A percentile compares a stretch with the other conserved stretches of the same genome.
phyloP scores from a whole-genome alignment of 2,797 vertebrate species.

The Lindbergichthys nudifrons region DNA sequence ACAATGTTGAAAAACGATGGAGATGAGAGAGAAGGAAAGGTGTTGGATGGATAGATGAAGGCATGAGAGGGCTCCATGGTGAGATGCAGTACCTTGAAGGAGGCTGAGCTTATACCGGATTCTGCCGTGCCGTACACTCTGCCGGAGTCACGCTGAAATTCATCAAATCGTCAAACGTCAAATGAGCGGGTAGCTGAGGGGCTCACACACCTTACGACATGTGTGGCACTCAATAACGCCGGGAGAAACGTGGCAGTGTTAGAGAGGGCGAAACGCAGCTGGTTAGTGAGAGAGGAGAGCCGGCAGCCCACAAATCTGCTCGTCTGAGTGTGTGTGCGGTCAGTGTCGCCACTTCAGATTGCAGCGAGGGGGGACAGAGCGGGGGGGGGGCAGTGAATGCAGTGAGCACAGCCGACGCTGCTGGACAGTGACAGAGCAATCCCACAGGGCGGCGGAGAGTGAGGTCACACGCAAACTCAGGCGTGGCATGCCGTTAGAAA shows the following conservation, averaged over 20 bases:
- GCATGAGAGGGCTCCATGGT: constrained; percentile 64
- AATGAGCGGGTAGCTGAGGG: constrained; percentile 60
- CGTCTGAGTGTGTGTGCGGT: constrained; percentile 37
- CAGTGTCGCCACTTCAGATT: constrained; percentile 49
- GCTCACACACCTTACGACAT: constrained; percentile 70
- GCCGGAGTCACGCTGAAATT: constrained; percentile 88
- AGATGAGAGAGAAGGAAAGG: constrained; percentile 33
- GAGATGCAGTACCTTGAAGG: constrained; percentile 88
- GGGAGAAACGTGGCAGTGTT: constrained; percentile 66
- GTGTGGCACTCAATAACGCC: constrained; percentile 66
- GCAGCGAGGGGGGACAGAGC: constrained; percentile 26
- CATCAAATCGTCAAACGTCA: constrained; percentile 84
- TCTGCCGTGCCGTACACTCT: constrained; percentile 89
- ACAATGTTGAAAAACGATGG: constrained; percentile 18
- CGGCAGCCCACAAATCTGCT: constrained; percentile 56
- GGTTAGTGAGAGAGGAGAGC: constrained; percentile 76
- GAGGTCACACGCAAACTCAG: constrained; percentile 73
- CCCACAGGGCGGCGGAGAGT: constrained; percentile 58
- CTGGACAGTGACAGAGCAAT: constrained; percentile 67
- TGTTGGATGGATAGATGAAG: constrained; percentile 48
- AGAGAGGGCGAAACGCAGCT: constrained; percentile 71
- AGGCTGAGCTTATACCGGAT: constrained; percentile 91
- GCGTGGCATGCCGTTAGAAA: constrained; percentile 81
- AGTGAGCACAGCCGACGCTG: constrained; percentile 54
- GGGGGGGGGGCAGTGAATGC: constrained; percentile 52